phyloP scores from a whole-genome alignment of 2,888 invertebrate genomes.

The Apoda limacodes region DNA sequence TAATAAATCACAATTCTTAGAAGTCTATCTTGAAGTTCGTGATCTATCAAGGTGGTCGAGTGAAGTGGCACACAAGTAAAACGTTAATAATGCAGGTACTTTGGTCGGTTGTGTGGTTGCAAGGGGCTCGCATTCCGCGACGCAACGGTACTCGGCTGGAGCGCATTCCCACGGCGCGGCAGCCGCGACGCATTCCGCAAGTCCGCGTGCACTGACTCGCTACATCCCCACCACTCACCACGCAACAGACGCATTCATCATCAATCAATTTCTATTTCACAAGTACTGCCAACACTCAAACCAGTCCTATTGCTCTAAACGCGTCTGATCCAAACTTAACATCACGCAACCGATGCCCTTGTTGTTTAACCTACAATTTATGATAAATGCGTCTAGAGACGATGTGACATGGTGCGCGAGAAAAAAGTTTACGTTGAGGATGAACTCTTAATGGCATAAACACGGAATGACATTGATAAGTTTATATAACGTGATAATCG shows the following conservation, averaged over 20 bases:
- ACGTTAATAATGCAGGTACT: conserved; percentile 40
- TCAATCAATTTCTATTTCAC: background rate
- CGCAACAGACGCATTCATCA: conserved; percentile 2
- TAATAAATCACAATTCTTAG: no score
- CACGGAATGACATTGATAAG: no score
- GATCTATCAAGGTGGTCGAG: no score
- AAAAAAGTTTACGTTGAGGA: no score
- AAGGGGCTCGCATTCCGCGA: conserved; percentile 63
- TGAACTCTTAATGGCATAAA: no score
- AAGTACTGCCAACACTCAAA: background rate
- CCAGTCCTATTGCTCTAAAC: no score
- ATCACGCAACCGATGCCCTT: no score
- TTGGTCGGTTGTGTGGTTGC: conserved; percentile 39
- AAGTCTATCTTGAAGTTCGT: conserved; percentile 5
- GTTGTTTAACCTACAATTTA: no score
- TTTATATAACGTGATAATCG: no score
- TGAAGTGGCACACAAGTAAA: conserved; percentile 50
- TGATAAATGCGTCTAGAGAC: no score
- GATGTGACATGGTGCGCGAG: no score
- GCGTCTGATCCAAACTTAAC: no score
- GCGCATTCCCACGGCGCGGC: conserved; percentile 40
- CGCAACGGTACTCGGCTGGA: conserved; percentile 59
- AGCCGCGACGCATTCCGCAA: conserved; percentile 59
- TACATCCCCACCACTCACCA: conserved; percentile 37
- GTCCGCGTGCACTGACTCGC: conserved; percentile 30